Conservation (phyloP, 2,888 invertebrate genomes). For the Podotricha telesiphe region DNA sequence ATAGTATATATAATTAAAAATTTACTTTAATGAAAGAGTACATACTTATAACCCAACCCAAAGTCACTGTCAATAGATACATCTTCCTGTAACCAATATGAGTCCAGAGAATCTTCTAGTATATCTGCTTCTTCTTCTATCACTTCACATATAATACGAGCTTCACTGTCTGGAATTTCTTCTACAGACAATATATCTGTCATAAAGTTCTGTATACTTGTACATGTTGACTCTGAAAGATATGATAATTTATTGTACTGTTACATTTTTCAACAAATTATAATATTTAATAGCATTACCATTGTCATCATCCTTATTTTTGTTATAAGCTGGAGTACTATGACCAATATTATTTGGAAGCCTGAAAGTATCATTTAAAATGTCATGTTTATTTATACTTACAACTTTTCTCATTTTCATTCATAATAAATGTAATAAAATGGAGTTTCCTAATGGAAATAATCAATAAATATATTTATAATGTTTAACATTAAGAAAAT, state of each 20-base stretch:
- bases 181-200: conserved; percentile 67
- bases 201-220: conserved; percentile 77
- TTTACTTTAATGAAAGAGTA: neutral
- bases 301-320: conserved; percentile 69
- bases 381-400: neutral
- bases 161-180: conserved; percentile 69
- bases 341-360: conserved; percentile 59
- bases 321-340: conserved; percentile 63
- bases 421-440: neutral
- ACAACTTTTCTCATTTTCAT: neutral
- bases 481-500: no score
- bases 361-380: conserved; percentile 50
- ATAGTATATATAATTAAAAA: no score
- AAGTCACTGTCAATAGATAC: conserved; percentile 64
- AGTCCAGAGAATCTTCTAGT: conserved; percentile 73
- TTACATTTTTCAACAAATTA: neutral
- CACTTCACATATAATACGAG: conserved; percentile 67
- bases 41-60: conserved; percentile 63
- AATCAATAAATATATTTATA: no score
- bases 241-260: neutral
- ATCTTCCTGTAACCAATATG: conserved; percentile 75
- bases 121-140: conserved; percentile 74
- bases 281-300: conserved; percentile 53
- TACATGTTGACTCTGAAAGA: conserved; percentile 73
- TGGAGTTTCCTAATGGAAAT: neutral